Evolutionary conservation across 2,797 vertebrate species (phyloP).

Genomic region (Tinamus major): DNA sequence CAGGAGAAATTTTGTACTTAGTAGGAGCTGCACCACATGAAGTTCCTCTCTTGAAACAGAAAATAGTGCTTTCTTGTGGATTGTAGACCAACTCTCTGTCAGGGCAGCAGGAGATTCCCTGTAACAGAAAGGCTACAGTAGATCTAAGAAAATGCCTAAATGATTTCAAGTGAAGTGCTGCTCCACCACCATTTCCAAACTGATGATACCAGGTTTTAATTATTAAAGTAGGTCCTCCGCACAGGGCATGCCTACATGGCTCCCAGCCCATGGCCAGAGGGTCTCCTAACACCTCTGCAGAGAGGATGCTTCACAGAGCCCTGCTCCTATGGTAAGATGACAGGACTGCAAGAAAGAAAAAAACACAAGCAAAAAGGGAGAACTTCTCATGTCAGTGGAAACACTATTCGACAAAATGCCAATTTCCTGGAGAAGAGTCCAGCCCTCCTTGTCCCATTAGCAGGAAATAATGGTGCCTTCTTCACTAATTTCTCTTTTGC

Average conservation of each 20-base stretch:
- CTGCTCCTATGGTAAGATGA: background rate
- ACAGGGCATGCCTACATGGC: background rate
- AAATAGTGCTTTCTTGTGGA: background rate
- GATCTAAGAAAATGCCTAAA: background rate
- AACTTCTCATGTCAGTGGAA: background rate
- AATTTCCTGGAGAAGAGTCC: background rate
- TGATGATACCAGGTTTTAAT: background rate
- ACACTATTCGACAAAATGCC: background rate
- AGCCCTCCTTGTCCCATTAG: slow-evolving; percentile 32
- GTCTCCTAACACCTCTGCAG: background rate
- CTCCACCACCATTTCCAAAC: background rate
- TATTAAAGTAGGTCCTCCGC: background rate
- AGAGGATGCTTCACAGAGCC: background rate
- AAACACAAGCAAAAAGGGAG: background rate
- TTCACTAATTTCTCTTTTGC: slow-evolving; percentile 40
- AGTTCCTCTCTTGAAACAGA: background rate
- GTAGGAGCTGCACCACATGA: background rate
- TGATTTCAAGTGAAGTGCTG: background rate
- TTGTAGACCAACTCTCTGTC: background rate
- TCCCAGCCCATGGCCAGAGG: too few species aligned
- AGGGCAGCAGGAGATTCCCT: background rate
- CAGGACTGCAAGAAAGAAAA: background rate
- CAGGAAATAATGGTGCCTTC: slow-evolving; percentile 21
- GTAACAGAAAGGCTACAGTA: background rate
- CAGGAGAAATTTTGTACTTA: background rate